Base-by-base conservation (phyloP, 92 coral and sea anemone species). In the Paragorgia papillata region DNA sequence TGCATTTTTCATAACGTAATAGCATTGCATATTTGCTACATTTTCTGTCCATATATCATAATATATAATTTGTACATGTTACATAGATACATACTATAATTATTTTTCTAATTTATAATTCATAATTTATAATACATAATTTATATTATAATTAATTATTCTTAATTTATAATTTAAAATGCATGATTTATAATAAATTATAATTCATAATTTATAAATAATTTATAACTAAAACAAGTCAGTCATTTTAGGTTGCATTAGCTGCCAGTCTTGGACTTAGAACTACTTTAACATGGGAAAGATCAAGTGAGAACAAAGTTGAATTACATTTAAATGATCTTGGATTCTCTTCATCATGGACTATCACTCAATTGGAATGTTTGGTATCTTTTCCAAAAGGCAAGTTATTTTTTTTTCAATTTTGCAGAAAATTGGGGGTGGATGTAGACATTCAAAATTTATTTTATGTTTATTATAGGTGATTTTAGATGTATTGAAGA, bases 251-350 rank as follows among this genome's bases (percentile, higher is more conserved):
- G 97, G 86, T 85, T 57, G 97, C 97, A 33, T 66, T 93, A 73
- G 97, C 97, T 51, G 85, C 94, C 9, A 89, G 91, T 29, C 85
- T 93, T 74, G 94, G 88, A 20, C 86, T 93, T 18, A 88, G 91
- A 41, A 93, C 97, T 1, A 83, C 88, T 35, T 77, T 91, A 35
- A 69, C 69, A 17, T 71, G 91, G 61, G 79, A 75, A 50, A 53
- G 63, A 31, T 61, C 65, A 3, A 37, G 40, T 17, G 86, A 76
- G 29, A 69, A 76, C 2, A 53, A 13, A 5, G 73, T 93, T 40
- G 84, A 84, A 32, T 83, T 93, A 6, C 69, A 66, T n/a, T 73
- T 93, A 59, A 60, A 76, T 34, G 87, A 86, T 70, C 82, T 88
- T 12, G 76, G 84, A 65, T 54, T 79, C 28, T 69, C 69, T 61